Evolutionary conservation across 2,113 vertebrate species (phyloP), one percentile per base, ranked within the genome.

Genomic region (Rutilus rutilus): DNA sequence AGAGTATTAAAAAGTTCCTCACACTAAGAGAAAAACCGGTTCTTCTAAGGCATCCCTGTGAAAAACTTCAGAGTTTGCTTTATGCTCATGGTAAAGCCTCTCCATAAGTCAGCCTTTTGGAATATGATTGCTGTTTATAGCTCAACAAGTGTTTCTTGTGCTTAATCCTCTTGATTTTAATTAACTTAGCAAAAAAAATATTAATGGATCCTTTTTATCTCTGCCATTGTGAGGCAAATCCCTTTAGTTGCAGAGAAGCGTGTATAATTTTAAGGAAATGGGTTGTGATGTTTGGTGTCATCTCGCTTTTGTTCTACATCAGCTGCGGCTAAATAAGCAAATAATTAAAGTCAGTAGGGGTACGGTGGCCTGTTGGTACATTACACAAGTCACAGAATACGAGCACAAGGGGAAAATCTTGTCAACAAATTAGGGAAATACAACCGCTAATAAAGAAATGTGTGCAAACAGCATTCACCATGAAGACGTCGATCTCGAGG

Each of bases 81-180:
- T 85, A 90, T 91, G 90, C 42, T 52, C 10, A 75, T n/a, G 4
- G 1, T 50, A 30, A 62, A n/a, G 57, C 25, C 33, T 59, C 81
- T 42, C 7, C 64, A 83, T 83, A 36, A 89, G 88, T 90, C 89
- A 89, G 87, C 86, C 59, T 84, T 93, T 88, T 89, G 90, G 89
- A 91, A 90, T 88, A 87, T 84, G 90, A 86, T 91, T 91, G 88
- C 86, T 92, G 89, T 92, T 89, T 91, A 91, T 92, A 90, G 86
- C 89, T 89, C 90, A 87, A 90, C 89, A 90, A 88, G 88, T 86
- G 83, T 91, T 78, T 85, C 33, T 69, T 82, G 81, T 87, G 90
- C 87, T 88, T 94, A 94, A 95, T 94, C 92, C 92, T 92, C 92
- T 93, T 92, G 91, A 92, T 91, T 93, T 93, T 95, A 94, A 95